Evolutionary conservation across 2,888 invertebrate genomes (phyloP).

Genomic region (Metellina segmentata): DNA sequence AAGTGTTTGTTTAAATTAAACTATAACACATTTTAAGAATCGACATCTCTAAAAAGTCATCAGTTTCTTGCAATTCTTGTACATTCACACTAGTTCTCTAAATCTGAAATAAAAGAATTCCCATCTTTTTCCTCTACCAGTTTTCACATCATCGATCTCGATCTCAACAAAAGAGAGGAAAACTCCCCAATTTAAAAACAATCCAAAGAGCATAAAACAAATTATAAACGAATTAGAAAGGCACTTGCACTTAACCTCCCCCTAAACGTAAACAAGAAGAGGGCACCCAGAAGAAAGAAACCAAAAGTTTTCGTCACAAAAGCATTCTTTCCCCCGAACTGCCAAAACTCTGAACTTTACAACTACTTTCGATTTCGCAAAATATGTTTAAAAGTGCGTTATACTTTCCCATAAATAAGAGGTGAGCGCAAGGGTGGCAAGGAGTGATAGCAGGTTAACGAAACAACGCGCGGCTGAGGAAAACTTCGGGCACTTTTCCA

Average conservation of each 20-base stretch:
- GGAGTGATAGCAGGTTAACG: slow-evolving; percentile 8
- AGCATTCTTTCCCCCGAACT: neutral
- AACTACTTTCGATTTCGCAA: slow-evolving; percentile 30
- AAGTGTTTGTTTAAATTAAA: no score
- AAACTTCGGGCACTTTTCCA: slow-evolving; percentile 64
- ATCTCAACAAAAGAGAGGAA: no score
- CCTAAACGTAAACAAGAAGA: neutral
- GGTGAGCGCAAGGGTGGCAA: neutral
- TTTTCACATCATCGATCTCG: no score
- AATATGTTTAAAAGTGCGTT: slow-evolving; percentile 58
- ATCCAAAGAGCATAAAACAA: neutral
- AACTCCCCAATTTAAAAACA: neutral
- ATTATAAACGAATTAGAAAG: neutral
- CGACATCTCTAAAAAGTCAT: no score
- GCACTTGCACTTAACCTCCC: neutral
- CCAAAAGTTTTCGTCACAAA: neutral
- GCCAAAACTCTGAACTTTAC: slow-evolving; percentile 24
- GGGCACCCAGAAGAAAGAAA: neutral
- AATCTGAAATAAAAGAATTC: no score
- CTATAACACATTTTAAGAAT: no score
- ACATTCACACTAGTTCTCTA: no score
- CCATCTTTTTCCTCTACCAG: no score
- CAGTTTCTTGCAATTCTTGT: no score
- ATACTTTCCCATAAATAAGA: slow-evolving; percentile 31
- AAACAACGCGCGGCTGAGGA: slow-evolving; percentile 27